A percentile compares a stretch with the other conserved stretches of the same genome.
Conservation (phyloP, 1,140 invertebrate species). For the Conus betulinus region DNA sequence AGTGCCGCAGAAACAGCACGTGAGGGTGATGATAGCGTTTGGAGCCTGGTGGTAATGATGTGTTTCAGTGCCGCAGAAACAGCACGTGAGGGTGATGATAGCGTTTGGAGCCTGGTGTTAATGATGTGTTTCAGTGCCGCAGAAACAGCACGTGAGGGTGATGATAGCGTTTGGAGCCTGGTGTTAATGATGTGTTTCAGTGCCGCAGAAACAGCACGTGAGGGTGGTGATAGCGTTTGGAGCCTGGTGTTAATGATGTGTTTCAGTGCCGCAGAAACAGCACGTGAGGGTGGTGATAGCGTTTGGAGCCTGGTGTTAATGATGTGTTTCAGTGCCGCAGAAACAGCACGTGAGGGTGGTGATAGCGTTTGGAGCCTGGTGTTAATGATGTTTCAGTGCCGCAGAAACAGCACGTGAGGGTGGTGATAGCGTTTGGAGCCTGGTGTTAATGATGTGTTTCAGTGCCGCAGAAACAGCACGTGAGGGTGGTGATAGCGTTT, state of each 20-base stretch:
- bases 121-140: no score
- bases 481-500: slow-evolving; percentile 68
- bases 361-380: no score
- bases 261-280: no score
- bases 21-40: slow-evolving; percentile 84
- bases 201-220: slow-evolving; percentile 77
- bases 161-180: slow-evolving; percentile 90
- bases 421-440: slow-evolving; percentile 86
- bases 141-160: no score
- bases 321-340: no score
- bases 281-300: no score
- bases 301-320: no score
- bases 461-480: slow-evolving; percentile 82
- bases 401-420: slow-evolving; percentile 70
- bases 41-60: slow-evolving; percentile 84
- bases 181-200: slow-evolving; percentile 81
- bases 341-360: no score
- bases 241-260: slow-evolving; percentile 83
- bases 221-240: slow-evolving; percentile 86
- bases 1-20: slow-evolving; percentile 81
- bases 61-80: slow-evolving; percentile 82
- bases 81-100: slow-evolving; percentile 71
- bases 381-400: no score
- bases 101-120: no score
- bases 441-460: slow-evolving; percentile 81